Percentiles rank a stretch among this genome's conserved stretches.
phyloP scores from a whole-genome alignment of 1,140 invertebrate species.

The Goniozus legneri region DNA sequence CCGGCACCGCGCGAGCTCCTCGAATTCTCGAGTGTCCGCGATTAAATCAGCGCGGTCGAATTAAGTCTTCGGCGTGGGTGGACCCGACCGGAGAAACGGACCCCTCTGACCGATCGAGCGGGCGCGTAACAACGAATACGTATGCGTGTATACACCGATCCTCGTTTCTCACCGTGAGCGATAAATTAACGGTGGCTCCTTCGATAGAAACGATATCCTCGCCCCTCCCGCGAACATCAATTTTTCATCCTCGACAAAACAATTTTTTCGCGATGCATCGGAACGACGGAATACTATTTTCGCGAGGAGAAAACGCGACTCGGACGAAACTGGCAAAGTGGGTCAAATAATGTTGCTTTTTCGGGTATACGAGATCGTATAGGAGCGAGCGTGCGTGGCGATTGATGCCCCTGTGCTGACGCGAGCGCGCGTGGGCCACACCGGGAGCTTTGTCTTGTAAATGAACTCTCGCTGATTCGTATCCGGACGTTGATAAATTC shows the following conservation, averaged over 20 bases:
- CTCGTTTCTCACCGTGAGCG: neutral
- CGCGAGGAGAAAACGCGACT: too few species aligned
- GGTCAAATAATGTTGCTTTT: too few species aligned
- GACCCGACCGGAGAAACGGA: constrained; percentile 22
- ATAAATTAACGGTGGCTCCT: neutral
- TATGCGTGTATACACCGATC: neutral
- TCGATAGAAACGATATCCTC: neutral
- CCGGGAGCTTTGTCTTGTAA: constrained; percentile 53
- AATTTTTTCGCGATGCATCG: neutral
- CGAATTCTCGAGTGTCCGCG: constrained; percentile 24
- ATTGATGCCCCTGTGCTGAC: neutral
- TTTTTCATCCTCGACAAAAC: neutral
- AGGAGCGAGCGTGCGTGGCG: neutral
- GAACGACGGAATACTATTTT: neutral
- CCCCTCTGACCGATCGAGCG: constrained; percentile 14
- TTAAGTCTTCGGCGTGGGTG: constrained; percentile 36
- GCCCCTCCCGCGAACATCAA: neutral
- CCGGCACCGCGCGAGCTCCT: constrained; percentile 1
- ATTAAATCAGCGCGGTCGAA: constrained; percentile 36
- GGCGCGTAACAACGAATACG: constrained; percentile 5
- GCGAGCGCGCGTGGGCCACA: constrained; percentile 33
- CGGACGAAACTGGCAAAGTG: too few species aligned
- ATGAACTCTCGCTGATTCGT: constrained; percentile 54
- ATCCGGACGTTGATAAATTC: constrained; percentile 55
- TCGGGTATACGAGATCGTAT: too few species aligned